Percentiles rank a stretch among this genome's conserved stretches.
These are phyloP conservation scores for Setipinna tenuifilis DNA, from an alignment of 2,797 vertebrate genomes.

Conservation along the genomic window DNA sequence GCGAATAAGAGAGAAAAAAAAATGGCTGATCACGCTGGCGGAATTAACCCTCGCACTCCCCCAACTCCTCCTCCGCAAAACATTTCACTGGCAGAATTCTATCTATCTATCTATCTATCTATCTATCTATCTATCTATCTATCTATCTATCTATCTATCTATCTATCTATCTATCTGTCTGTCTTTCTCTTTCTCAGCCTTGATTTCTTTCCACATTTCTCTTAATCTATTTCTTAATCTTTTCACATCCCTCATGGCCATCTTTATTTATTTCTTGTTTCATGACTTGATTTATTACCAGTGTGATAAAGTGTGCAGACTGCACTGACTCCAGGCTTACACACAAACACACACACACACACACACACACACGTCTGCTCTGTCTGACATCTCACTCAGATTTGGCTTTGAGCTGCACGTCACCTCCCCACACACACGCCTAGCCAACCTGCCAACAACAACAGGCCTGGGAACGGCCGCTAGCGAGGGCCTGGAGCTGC, in stretches of 20 bases:
- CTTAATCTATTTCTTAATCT: not conserved
- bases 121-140: no score
- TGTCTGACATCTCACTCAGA: not conserved
- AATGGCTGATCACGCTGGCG: constrained; percentile 38
- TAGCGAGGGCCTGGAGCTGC: not conserved
- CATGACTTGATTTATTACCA: no score
- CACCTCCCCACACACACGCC: not conserved
- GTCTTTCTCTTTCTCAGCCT: not conserved
- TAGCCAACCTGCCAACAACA: not conserved
- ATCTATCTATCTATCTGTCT: not conserved
- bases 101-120: no score
- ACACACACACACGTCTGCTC: not conserved
- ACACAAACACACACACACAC: no score
- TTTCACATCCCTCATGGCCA: not conserved
- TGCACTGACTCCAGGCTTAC: no score
- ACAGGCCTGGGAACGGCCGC: not conserved
- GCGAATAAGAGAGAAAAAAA: not conserved
- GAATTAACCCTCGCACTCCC: constrained; percentile 46
- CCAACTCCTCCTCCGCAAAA: not conserved
- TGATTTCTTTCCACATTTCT: no score
- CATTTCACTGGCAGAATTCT: not conserved
- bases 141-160: no score
- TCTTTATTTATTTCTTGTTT: not conserved
- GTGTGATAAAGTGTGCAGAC: no score
- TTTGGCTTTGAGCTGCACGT: not conserved